Percentiles rank a stretch among this genome's conserved stretches.
phyloP scores from a whole-genome alignment of 2,888 invertebrate species.

The Phlogophora meticulosa region DNA sequence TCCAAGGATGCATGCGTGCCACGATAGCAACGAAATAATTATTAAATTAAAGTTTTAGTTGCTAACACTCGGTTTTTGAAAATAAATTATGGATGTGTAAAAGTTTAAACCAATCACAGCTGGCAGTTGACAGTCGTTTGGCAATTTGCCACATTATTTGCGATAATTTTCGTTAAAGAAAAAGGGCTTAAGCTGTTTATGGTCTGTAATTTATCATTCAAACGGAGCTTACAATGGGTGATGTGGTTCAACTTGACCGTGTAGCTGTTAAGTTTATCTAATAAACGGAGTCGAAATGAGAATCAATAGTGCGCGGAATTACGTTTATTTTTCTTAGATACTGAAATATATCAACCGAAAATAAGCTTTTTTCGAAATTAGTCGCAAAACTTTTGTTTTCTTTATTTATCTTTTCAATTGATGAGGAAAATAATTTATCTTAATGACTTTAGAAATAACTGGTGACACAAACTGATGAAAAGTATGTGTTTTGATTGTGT shows the following conservation, averaged over 20 bases:
- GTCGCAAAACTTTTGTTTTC: too few relatives aligned
- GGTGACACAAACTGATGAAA: too few relatives aligned
- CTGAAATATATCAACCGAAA: too few relatives aligned
- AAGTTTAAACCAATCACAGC: too few relatives aligned
- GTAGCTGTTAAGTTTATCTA: background rate
- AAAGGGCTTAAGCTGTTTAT: conserved; percentile 23
- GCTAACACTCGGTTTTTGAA: background rate
- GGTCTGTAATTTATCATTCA: conserved; percentile 24
- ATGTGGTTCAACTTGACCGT: conserved; percentile 42
- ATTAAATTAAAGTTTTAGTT: conserved; percentile 25
- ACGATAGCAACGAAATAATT: conserved; percentile 12
- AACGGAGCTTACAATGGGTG: conserved; percentile 14
- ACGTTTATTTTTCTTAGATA: too few relatives aligned
- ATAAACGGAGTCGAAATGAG: background rate
- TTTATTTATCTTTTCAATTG: too few relatives aligned
- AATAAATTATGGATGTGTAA: too few relatives aligned
- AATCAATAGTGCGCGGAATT: background rate
- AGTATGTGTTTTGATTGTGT: too few relatives aligned
- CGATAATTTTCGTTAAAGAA: conserved; percentile 16
- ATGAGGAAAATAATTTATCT: background rate
- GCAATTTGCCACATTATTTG: too few relatives aligned
- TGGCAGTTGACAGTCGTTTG: too few relatives aligned
- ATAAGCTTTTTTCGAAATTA: too few relatives aligned
- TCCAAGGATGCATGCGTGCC: conserved; percentile 50
- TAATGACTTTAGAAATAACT: background rate